Percentiles rank a stretch among this genome's conserved stretches.
Conservation (phyloP, 1,140 invertebrate genomes). For the Drosophila nasuta region DNA sequence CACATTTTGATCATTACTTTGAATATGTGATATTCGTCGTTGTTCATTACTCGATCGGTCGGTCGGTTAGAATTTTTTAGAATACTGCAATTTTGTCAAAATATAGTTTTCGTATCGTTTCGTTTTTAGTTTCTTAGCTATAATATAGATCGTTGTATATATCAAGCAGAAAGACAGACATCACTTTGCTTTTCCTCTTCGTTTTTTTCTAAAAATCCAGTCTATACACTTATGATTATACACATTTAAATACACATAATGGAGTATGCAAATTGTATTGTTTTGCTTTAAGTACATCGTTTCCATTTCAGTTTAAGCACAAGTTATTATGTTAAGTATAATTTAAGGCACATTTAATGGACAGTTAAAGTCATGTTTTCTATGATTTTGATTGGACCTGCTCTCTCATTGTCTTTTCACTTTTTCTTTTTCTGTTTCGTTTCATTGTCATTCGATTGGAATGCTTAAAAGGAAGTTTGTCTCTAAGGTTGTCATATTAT, state of each 20-base stretch:
- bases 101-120: conserved; percentile 20
- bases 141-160: conserved; percentile 71
- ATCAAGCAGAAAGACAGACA: conserved; percentile 69
- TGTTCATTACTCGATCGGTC: conserved; percentile 55
- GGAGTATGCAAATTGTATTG: conserved; percentile 4
- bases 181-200: conserved; percentile 52
- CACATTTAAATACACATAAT: conserved; percentile 59
- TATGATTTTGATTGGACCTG: conserved; percentile 70
- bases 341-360: conserved; percentile 81
- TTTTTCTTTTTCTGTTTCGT: conserved; percentile 58
- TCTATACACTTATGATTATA: conserved; percentile 74
- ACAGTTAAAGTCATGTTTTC: conserved; percentile 62
- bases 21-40: conserved; percentile 58
- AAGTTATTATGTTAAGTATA: conserved; percentile 54
- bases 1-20: conserved; percentile 13
- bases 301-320: conserved; percentile 30
- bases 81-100: conserved; percentile 66
- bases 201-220: conserved; percentile 64
- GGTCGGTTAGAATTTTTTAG: conserved; percentile 42
- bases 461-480: conserved; percentile 70
- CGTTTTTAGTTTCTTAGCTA: conserved; percentile 57
- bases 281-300: conserved; percentile 19
- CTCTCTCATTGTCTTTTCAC: conserved; percentile 69
- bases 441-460: conserved; percentile 46
- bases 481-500: conserved; percentile 67